Evolutionary conservation across 2,113 vertebrate species (phyloP).

Genomic region (Scolopax mira): DNA sequence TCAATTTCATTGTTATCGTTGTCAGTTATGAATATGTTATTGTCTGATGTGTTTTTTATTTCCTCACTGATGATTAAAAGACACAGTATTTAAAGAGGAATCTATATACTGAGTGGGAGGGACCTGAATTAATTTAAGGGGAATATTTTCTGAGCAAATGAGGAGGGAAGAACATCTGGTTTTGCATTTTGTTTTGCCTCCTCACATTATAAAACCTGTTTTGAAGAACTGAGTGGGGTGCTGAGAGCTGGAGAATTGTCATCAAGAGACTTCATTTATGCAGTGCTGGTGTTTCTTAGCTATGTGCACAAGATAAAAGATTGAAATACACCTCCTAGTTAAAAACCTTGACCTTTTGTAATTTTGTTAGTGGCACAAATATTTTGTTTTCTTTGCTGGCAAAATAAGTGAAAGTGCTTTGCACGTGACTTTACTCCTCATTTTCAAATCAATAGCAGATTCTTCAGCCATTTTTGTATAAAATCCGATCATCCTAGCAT

Average conservation of each 20-base stretch:
- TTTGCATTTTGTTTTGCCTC: not conserved
- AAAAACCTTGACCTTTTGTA: not conserved
- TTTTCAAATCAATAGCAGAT: not conserved
- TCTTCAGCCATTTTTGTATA: not conserved
- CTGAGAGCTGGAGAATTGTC: not conserved
- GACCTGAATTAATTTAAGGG: not conserved
- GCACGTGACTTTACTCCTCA: not conserved
- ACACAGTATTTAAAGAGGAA: not conserved
- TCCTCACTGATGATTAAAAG: not conserved
- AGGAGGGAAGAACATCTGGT: not conserved
- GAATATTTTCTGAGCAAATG: not conserved
- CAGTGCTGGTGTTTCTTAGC: not conserved
- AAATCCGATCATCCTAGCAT: not conserved
- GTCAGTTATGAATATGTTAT: not conserved
- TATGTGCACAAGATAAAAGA: not conserved
- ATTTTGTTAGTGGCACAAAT: not conserved
- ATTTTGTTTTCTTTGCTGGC: not conserved
- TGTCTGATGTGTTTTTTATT: not conserved
- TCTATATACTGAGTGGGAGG: not conserved
- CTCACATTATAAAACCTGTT: not conserved
- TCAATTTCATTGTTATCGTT: not conserved
- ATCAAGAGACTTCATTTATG: not conserved
- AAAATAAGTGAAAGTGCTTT: not conserved
- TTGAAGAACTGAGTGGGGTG: not conserved
- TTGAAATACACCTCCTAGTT: not conserved